Evolutionary conservation across 2,113 vertebrate species (phyloP), one percentile per base, ranked within the genome.

Genomic region (Neoarius graeffei): DNA sequence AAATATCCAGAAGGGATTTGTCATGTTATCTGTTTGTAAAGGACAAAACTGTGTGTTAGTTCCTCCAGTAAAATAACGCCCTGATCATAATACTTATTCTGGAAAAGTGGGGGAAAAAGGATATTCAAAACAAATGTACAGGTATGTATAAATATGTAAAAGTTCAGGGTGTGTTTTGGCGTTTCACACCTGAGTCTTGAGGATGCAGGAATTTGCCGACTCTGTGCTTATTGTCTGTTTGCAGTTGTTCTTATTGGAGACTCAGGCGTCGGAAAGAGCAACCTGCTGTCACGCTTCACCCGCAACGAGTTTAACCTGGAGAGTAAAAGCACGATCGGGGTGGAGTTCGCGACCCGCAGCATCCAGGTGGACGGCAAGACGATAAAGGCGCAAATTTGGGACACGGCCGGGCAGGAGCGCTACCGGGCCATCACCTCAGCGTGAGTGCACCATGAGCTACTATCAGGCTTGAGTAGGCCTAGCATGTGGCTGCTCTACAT

Each of bases 331-430:
- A 99, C 98, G 91, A 99, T 99, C 1, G 98, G 98, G 0, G 98
- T 99, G 94, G 98, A 99, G 91, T 99, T 99, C 7, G 98, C 98
- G 89, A 99, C 98, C 7, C 96, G 98, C 90, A 99, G 98, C 95
- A 99, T 99, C 92, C 98, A 99, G 93, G 98, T 99, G 93, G 98
- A 99, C 1, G 95, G 98, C 90, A 99, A 99, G 96, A 99, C 97
- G 85, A 98, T 99, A 95, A 99, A 99, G 92, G 98, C 98, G 0
- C 98, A 99, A 96, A 99, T 99, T 94, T 99, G 98, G 98, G 98
- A 99, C 88, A 99, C 98, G 0, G 98, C 98, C 0, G 98, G 98
- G 19, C 98, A 99, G 93, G 98, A 99, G 90, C 96, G 98, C 91
- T 99, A 99, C 95, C 95, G 98, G 0, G 98, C 98, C 95, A 99